Evolutionary conservation across 2,888 invertebrate genomes (phyloP).

Genomic region (Epistrophella euchroma): DNA sequence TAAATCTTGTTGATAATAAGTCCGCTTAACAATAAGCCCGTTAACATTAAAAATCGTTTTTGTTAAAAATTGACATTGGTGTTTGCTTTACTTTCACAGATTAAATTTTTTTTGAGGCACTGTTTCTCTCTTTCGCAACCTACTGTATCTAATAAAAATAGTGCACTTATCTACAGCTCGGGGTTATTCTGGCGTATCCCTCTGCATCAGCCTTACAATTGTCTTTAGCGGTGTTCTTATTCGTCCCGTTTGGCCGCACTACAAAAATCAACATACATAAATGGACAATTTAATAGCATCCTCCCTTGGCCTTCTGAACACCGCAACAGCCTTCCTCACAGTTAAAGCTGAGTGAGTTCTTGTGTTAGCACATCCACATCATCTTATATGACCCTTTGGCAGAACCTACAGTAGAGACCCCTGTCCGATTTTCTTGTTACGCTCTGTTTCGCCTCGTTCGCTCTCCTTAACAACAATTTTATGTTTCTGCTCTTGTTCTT

Average conservation of each 20-base stretch:
- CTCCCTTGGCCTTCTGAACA: background rate
- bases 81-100: too few relatives aligned
- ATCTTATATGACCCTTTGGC: constrained; percentile 71
- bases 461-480: constrained; percentile 73
- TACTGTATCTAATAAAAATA: constrained; percentile 27
- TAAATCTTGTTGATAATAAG: too few relatives aligned
- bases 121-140: constrained; percentile 2
- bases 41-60: too few relatives aligned
- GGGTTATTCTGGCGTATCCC: constrained; percentile 12
- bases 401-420: constrained; percentile 61
- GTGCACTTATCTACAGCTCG: background rate
- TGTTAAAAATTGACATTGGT: too few relatives aligned
- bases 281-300: constrained; percentile 69
- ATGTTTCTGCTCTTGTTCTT: constrained; percentile 70
- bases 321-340: constrained; percentile 6
- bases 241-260: constrained; percentile 32
- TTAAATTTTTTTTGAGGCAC: too few relatives aligned
- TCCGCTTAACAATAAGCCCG: too few relatives aligned
- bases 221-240: constrained; percentile 57
- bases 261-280: constrained; percentile 42
- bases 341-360: constrained; percentile 69
- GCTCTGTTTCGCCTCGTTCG: constrained; percentile 63
- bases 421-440: constrained; percentile 67
- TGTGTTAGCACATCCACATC: constrained; percentile 66
- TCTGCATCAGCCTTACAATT: constrained; percentile 53